Evolutionary conservation across 2,113 vertebrate genomes (phyloP).

Genomic region (Hylia prasina): DNA sequence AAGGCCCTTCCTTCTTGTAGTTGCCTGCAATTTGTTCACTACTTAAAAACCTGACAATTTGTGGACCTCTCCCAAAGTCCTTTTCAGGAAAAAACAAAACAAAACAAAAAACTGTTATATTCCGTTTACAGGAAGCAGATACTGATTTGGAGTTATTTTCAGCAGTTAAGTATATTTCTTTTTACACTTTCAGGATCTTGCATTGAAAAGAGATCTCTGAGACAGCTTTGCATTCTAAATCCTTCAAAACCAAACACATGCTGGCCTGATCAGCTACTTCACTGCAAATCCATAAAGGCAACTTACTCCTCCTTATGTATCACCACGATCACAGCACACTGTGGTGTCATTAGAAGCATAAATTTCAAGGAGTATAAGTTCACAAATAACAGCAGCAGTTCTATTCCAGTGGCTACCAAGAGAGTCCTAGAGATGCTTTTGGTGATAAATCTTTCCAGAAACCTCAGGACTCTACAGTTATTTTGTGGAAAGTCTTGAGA

Average conservation of each 20-base stretch:
- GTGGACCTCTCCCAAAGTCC: not conserved
- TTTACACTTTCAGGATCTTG: not conserved
- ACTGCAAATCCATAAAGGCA: not conserved
- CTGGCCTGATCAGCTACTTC: not conserved
- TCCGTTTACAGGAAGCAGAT: not conserved
- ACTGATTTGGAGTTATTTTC: not conserved
- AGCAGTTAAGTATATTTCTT: not conserved
- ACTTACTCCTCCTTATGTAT: not conserved
- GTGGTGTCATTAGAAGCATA: not conserved
- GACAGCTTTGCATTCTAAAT: not conserved
- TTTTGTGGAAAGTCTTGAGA: not conserved
- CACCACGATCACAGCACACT: not conserved
- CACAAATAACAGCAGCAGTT: not conserved
- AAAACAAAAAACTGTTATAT: not conserved
- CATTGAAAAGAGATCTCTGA: not conserved
- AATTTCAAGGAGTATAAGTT: not conserved
- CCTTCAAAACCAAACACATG: not conserved
- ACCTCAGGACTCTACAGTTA: not conserved
- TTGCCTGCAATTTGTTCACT: not conserved
- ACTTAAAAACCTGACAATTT: not conserved
- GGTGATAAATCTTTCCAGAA: not conserved
- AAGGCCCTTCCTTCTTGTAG: not conserved
- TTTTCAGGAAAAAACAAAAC: not conserved
- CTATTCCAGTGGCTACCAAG: not conserved
- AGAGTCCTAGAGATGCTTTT: not conserved